Conservation (phyloP, 1,140 invertebrate species). For the Ceratina japonica region DNA sequence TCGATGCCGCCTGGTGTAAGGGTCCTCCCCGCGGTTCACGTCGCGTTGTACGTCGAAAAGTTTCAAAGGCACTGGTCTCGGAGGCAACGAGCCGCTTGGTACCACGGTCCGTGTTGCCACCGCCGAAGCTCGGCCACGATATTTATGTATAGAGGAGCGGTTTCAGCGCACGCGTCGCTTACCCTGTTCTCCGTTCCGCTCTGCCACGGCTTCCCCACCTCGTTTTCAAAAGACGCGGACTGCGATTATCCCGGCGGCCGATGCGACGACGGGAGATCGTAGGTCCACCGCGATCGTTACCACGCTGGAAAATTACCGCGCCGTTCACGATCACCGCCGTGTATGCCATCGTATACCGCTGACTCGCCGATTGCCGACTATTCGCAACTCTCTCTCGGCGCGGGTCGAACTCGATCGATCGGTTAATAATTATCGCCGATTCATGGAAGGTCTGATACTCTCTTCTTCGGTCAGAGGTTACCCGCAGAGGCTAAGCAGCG, state of each 20-base stretch:
- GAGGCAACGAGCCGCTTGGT: slow-evolving; percentile 40
- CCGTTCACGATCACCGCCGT: no score
- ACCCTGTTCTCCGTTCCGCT: slow-evolving; percentile 41
- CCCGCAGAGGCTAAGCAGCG: no score
- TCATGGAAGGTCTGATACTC: no score
- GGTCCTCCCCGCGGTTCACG: background rate
- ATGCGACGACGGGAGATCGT: slow-evolving; percentile 36
- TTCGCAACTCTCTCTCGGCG: background rate
- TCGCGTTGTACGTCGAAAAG: slow-evolving; percentile 5
- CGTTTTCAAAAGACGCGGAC: background rate
- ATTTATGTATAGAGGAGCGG: slow-evolving; percentile 63
- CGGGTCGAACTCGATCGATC: slow-evolving; percentile 21
- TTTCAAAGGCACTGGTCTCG: slow-evolving; percentile 43
- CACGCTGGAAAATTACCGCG: slow-evolving; percentile 49
- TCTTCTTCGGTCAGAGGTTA: no score
- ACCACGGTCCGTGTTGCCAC: slow-evolving; percentile 54
- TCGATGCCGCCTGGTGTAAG: slow-evolving; percentile 12
- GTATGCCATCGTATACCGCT: background rate
- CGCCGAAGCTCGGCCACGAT: slow-evolving; percentile 47
- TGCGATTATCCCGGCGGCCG: slow-evolving; percentile 51
- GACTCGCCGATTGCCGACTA: background rate
- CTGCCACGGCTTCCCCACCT: slow-evolving; percentile 40
- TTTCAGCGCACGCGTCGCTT: slow-evolving; percentile 62
- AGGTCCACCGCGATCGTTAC: slow-evolving; percentile 54
- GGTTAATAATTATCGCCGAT: no score